phyloP scores from a whole-genome alignment of 2,113 vertebrate species.

The Myotis yumanensis region DNA sequence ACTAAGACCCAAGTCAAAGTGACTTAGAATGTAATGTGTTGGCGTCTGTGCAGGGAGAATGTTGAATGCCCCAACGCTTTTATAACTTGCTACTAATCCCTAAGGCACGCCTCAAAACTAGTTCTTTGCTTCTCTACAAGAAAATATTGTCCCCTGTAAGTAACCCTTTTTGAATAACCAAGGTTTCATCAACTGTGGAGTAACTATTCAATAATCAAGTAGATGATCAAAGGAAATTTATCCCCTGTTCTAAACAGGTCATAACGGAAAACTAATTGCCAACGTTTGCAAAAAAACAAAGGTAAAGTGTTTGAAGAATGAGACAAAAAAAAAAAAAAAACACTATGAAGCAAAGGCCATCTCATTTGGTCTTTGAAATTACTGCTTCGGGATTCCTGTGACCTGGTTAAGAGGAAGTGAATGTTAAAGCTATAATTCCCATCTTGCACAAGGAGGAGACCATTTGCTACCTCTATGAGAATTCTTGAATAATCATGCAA shows the following conservation, averaged over 20 bases:
- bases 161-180: constrained; percentile 9
- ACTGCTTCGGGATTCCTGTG: constrained; percentile 21
- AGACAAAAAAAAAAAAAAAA: constrained; percentile 48
- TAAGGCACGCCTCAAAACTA: constrained; percentile 9
- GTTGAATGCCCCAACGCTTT: neutral
- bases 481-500: constrained; percentile 4
- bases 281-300: constrained; percentile 37
- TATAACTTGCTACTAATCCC: neutral
- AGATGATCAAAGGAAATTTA: constrained; percentile 17
- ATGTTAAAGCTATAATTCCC: neutral
- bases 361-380: constrained; percentile 58
- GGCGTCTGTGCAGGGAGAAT: neutral
- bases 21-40: neutral
- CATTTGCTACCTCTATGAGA: constrained; percentile 1
- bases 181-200: neutral
- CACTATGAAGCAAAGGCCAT: constrained; percentile 22
- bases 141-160: neutral
- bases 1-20: neutral
- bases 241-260: constrained; percentile 22
- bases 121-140: neutral
- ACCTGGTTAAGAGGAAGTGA: constrained; percentile 24
- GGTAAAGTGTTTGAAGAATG: neutral
- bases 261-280: constrained; percentile 3
- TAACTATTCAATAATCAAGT: constrained; percentile 40
- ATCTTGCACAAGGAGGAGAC: neutral